Conservation (phyloP, 1,140 invertebrate species). For the Lepidurus couesii region DNA sequence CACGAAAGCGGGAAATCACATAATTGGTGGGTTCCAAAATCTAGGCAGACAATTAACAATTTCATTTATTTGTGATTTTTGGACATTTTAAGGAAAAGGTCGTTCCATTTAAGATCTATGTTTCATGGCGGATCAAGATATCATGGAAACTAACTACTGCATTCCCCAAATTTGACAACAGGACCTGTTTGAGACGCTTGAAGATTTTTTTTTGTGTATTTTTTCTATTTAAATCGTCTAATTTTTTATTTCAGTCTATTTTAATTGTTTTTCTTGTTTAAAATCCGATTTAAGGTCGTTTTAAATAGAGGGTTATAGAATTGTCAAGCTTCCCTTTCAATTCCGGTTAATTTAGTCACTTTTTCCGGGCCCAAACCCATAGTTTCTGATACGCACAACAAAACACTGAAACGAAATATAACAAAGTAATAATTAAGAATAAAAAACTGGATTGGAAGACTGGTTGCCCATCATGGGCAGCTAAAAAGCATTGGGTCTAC, state of each 20-base stretch:
- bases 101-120: neutral
- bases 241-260: neutral
- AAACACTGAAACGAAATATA: neutral
- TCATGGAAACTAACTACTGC: conserved; percentile 12
- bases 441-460: conserved; percentile 19
- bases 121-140: neutral
- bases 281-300: no score
- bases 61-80: no score
- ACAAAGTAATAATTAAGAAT: neutral
- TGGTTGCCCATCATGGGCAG: conserved; percentile 3
- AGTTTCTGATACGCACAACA: neutral
- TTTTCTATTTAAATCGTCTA: neutral
- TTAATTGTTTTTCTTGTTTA: neutral
- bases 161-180: neutral
- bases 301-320: no score
- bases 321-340: neutral
- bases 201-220: neutral
- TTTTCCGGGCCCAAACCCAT: neutral
- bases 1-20: neutral
- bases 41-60: neutral
- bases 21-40: neutral
- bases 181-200: neutral
- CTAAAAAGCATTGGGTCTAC: conserved; percentile 1
- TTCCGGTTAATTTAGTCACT: neutral
- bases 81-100: no score